Evolutionary conservation across 2,113 vertebrate species (phyloP), one percentile per base, ranked within the genome.

Genomic region (Cyanistes caeruleus): DNA sequence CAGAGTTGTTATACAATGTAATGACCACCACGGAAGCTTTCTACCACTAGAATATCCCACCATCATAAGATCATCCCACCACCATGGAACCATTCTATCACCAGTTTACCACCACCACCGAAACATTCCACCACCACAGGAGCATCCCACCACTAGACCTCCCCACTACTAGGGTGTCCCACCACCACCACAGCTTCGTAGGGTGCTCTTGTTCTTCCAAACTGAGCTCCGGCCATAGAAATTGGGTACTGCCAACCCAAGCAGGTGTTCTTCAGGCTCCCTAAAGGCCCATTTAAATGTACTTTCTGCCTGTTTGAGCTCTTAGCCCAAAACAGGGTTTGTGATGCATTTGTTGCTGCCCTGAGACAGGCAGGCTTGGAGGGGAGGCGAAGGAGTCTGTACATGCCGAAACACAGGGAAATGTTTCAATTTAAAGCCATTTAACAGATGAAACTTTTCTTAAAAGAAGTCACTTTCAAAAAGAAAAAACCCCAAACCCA

Each of bases 1-100:
- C 44, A 73, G 44, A 74, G 49, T 25, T 0, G 0, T 2, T 31
- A 20, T 30, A 74, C 52, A 78, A 58, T 1, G 1, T 28, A 68
- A 81, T 11, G 35, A 62, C 20, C 64, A 68, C 33, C 15, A 5
- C 2, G 35, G 60, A 69, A 63, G 8, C 30, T 28, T 62, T 51
- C 55, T 15, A 53, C 22, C 39, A 53, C 19, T 28, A 53, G 19
- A 56, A 15, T 11, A 35, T 44, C 35, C 64, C 49, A 77, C 24
- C 13, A 27, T 23, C 30, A 10, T 7, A 14, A 14, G 5, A 53
- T 11, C 49, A 31, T 51, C 31, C 60, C 25, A 68, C 19, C 28
- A 62, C 64, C 56, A 22, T 20, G 37, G 58, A 53, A n/a, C 7
- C 11, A 14, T 44, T 25, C 37, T 28, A 53, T 16, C 35, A 68